Evolutionary conservation across 2,888 invertebrate genomes (phyloP), one percentile per base, ranked within the genome.

Genomic region (Caenorhabditis sinica): DNA sequence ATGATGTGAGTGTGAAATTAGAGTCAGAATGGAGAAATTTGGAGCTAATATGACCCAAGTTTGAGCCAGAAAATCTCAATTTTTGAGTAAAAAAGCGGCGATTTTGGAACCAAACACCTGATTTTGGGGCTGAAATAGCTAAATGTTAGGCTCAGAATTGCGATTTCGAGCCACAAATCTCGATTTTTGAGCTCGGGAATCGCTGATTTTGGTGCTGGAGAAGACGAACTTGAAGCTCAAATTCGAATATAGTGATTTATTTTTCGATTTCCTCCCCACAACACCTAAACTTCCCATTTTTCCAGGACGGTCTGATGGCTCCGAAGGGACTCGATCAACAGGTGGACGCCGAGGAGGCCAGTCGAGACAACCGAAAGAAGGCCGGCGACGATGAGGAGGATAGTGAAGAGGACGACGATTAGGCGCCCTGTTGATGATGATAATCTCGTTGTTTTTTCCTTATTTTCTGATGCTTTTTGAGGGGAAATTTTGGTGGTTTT

Each of bases 271-370:
- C 8, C 33, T 6, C 33, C 33, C 33, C 33, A 43, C 4, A 43
- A 15, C 17, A 2, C 9, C n/a, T n/a, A 49, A 20, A 20, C n/a
- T 20, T 20, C 4, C 36, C 36, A 40, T 13, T 20, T 5, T 75
- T 86, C 13, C 63, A 86, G 86, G 83, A 91, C 53, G 92, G 92
- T 25, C 86, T 92, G 45, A 89, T 90, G 58, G 92, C 92, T 13
- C 91, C 92, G 28, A 90, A 91, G 75, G 92, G 91, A 40, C 83
- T 92, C 17, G 90, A 92, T 79, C 89, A 91, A 68, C 90, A 88
- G 65, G 83, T 91, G 40, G 92, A 92, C 77, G 90, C 88, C 36
- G 90, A 90, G 69, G 88, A 89, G 58, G 88, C 87, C 9, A 88
- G 87, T 25, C 69, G 87, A 36, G 86, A 83, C 49, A 80, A 79